Evolutionary conservation across 2,888 invertebrate genomes (phyloP).

Genomic region (Platycheirus albimanus): DNA sequence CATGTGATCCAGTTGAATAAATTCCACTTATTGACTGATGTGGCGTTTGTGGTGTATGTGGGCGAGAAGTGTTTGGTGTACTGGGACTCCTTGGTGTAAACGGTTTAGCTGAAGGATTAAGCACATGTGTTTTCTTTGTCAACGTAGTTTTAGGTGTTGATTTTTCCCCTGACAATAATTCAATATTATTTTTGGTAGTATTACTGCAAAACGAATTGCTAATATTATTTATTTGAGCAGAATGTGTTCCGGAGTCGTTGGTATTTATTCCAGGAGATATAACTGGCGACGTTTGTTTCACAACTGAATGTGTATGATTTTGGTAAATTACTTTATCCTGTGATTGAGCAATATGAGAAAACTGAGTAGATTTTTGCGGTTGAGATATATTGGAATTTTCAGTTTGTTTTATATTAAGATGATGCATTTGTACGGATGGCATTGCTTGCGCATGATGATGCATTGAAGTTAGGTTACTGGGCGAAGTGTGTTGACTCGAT

Average conservation of each 20-base stretch:
- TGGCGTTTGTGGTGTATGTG: slow-evolving; percentile 94
- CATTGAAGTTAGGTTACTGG: slow-evolving; percentile 49
- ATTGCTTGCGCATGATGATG: slow-evolving; percentile 52
- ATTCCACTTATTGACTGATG: slow-evolving; percentile 80
- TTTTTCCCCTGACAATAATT: slow-evolving; percentile 85
- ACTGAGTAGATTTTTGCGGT: slow-evolving; percentile 55
- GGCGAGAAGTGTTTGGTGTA: slow-evolving; percentile 87
- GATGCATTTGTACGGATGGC: slow-evolving; percentile 74
- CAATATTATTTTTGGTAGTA: slow-evolving; percentile 59
- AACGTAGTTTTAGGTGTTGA: slow-evolving; percentile 82
- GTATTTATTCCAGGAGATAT: slow-evolving; percentile 54
- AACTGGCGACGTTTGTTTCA: slow-evolving; percentile 61
- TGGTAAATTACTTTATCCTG: slow-evolving; percentile 65
- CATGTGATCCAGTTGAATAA: slow-evolving; percentile 79
- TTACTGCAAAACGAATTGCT: slow-evolving; percentile 59
- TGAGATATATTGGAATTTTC: slow-evolving; percentile 73
- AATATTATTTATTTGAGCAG: slow-evolving; percentile 55
- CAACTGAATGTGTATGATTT: slow-evolving; percentile 53
- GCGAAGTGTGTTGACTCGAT: slow-evolving; percentile 75
- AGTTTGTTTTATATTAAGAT: slow-evolving; percentile 76
- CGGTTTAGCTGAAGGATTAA: slow-evolving; percentile 94
- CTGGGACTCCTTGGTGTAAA: slow-evolving; percentile 90
- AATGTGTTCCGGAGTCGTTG: slow-evolving; percentile 40
- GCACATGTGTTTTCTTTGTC: slow-evolving; percentile 87
- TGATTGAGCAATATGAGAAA: slow-evolving; percentile 54